Base-by-base conservation (phyloP, 2,888 invertebrate species). In the Sabellastarte sp. region DNA sequence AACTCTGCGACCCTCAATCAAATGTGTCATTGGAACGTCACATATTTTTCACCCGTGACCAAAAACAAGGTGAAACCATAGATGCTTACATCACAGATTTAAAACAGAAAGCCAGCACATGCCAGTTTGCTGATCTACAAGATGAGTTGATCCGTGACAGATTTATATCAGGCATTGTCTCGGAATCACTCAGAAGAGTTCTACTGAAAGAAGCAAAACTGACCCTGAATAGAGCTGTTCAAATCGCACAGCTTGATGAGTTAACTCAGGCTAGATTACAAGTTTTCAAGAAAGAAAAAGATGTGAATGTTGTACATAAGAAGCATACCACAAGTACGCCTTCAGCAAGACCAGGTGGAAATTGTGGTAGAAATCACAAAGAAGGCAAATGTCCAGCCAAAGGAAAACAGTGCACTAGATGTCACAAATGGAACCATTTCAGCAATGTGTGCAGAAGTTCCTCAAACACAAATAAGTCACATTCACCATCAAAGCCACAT, bases 341-440 rank as follows among this genome's bases (percentile, higher is more conserved):
- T 10, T 15, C 10, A n/a, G n/a, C n/a, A 41, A 15, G 20, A 15
- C 10, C 41, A 41, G 10, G 41, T 41, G 20, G 41, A 41, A 41
- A 41, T 41, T 41, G 41, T 41, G 41, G 41, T 20, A 41, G 41
- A 15, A 20, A 41, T 41, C 41, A 41, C 10, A 41, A 41, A 20
- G 10, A 10, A 20, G 41, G 41, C 10, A 10, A 10, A 20, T 64
- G 64, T 41, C 64, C 64, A 32, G 64, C 63, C 4, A 29, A 31
- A 2, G 60, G 63, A n/a, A 63, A 63, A 53, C 32, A 29, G 29
- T 63, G 63, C 28, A 26, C n/a, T 24, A 3, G 10, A 3, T 63
- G 63, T 32, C 20, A 20, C 15, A 41, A 52, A 32, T 30, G 20
- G 32, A 63, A 63, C 50, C 63, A 63, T 32, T 63, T 63, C 50